Evolutionary conservation across 92 coral and sea anemone species (phyloP), one percentile per base, ranked within the genome.

Genomic region (Epizoanthus rinbou): DNA sequence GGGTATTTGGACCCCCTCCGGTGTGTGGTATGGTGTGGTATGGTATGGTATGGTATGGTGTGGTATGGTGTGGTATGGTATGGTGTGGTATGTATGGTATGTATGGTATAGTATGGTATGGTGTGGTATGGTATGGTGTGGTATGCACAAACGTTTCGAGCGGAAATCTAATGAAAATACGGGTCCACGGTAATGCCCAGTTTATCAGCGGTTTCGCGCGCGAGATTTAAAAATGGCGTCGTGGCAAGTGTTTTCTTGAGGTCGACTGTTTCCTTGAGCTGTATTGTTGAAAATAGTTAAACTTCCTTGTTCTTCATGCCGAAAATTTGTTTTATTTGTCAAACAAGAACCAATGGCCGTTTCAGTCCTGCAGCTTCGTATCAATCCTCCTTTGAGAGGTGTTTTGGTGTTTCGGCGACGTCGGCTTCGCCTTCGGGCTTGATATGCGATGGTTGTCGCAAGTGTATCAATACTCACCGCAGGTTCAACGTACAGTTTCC

Each of bases 221-320:
- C 10, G 31, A 62, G 66, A n/a, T 62, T 62, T 62, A 62, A 62
- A 62, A 62, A 62, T n/a, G 66, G 66, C 66, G 31, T n/a, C 62
- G 62, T 15, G 17, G 17, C 18, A 15, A 15, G 17, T 57, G 62
- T 15, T 57, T n/a, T 57, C 21, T 15, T 57, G 62, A 57, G 62
- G 47, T 41, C 47, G 47, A n/a, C 47, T 41, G 47, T 41, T 41
- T 41, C 21, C 62, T n/a, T 9, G 62, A 15, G 18, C 18, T 57
- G 21, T 8, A 15, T 57, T n/a, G 4, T 15, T 57, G 62, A 57
- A 57, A 15, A 57, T n/a, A 57, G 62, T 57, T 57, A n/a, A 17
- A 1, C 21, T 57, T 4, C 21, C 21, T 57, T 57, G 62, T 57
- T 57, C 62, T 57, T 57, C 62, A 57, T 62, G 66, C 21, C 66